Evolutionary conservation across 1,140 invertebrate genomes (phyloP).

Genomic region (Listronotus oregonensis): DNA sequence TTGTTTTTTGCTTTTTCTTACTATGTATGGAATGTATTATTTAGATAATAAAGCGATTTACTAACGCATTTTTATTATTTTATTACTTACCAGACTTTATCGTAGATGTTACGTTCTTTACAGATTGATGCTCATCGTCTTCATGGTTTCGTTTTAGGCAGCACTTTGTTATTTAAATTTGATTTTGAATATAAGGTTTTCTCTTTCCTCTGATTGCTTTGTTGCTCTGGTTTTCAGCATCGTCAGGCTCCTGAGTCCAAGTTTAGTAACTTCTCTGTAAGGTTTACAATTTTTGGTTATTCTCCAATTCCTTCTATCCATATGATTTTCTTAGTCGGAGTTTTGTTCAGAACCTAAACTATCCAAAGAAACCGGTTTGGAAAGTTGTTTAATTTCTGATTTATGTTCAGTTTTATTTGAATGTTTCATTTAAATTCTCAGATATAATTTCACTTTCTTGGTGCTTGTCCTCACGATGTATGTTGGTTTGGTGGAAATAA

Average conservation of each 20-base stretch:
- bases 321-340: conserved; percentile 41
- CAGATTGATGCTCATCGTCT: conserved; percentile 46
- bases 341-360: conserved; percentile 10
- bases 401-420: background rate
- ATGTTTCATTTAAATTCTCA: no score
- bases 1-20: no score
- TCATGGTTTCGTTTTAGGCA: conserved; percentile 44
- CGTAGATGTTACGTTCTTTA: conserved; percentile 47
- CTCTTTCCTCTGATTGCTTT: conserved; percentile 76
- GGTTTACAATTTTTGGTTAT: conserved; percentile 68
- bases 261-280: conserved; percentile 30
- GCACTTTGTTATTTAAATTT: conserved; percentile 35
- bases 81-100: conserved; percentile 35
- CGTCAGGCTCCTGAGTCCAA: conserved; percentile 48
- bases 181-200: conserved; percentile 69
- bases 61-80: no score
- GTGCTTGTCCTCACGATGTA: background rate
- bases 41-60: no score
- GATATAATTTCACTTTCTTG: background rate
- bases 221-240: conserved; percentile 55
- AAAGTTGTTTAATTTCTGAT: background rate
- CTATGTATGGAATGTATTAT: no score
- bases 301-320: conserved; percentile 51
- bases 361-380: background rate
- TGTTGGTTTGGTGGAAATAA: conserved; percentile 21